A percentile compares a stretch with the other conserved stretches of the same genome.
Evolutionary conservation across 2,113 vertebrate genomes (phyloP).

Genomic region (Fregetta grallaria): DNA sequence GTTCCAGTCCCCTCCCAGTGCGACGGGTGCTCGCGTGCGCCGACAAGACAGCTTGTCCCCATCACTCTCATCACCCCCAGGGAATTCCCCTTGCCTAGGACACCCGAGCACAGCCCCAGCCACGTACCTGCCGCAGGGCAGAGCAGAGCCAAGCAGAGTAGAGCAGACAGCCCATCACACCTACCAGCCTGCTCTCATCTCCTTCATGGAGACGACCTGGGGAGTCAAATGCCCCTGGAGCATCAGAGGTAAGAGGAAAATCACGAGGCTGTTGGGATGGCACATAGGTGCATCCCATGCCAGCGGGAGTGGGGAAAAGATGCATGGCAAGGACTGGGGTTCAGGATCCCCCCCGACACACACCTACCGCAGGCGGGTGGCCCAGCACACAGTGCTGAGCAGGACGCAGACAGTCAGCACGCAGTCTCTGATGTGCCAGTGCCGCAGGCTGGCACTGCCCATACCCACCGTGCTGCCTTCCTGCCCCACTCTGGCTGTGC

Average conservation of each 20-base stretch:
- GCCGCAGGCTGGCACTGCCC: background rate
- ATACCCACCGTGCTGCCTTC: accelerated
- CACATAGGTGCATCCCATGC: background rate
- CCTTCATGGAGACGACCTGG: background rate
- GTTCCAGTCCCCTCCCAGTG: background rate
- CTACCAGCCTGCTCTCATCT: background rate
- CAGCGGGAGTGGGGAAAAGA: accelerated
- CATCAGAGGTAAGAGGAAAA: background rate
- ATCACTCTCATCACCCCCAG: background rate
- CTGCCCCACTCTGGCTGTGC: accelerated
- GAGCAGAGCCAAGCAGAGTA: background rate
- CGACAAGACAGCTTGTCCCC: background rate
- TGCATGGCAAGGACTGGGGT: background rate
- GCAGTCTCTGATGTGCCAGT: background rate
- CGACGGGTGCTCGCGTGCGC: accelerated
- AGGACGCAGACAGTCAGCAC: background rate
- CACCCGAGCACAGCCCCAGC: background rate
- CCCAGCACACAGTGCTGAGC: background rate
- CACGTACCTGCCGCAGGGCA: background rate
- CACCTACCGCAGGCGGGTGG: accelerated
- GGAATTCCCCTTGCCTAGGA: background rate
- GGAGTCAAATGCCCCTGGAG: background rate
- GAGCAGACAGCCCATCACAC: background rate
- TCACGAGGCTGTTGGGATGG: background rate
- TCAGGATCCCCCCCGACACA: background rate